Evolutionary conservation across 2,797 vertebrate genomes (phyloP).

Genomic region (Tenualosa ilisha): DNA sequence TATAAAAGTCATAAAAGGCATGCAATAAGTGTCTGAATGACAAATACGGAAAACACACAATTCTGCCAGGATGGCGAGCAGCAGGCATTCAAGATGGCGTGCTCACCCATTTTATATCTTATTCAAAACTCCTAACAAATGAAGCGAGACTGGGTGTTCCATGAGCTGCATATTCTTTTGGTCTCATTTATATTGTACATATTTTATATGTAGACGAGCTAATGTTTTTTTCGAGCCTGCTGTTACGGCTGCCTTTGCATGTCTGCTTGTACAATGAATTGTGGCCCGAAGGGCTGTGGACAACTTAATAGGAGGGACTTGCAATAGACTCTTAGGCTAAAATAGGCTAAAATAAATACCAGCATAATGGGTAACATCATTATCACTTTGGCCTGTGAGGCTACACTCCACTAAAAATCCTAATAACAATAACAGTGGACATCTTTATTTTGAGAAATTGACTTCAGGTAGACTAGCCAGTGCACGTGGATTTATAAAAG

Average conservation of each 20-base stretch:
- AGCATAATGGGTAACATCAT: background rate
- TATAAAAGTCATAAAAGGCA: slow-evolving; percentile 4
- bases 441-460: background rate
- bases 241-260: background rate
- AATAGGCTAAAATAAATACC: background rate
- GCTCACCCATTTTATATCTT: background rate
- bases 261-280: background rate
- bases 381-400: background rate
- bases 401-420: background rate
- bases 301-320: background rate
- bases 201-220: background rate
- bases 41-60: background rate
- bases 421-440: background rate
- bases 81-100: background rate
- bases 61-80: background rate
- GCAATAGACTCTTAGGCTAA: background rate
- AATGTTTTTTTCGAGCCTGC: background rate
- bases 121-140: background rate
- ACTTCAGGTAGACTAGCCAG: background rate
- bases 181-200: background rate
- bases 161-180: background rate
- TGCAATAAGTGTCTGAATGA: background rate
- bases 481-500: background rate
- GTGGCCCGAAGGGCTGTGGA: background rate
- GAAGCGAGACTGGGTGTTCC: background rate